Conservation (phyloP, 2,113 vertebrate species). For the Miniopterus natalensis region DNA sequence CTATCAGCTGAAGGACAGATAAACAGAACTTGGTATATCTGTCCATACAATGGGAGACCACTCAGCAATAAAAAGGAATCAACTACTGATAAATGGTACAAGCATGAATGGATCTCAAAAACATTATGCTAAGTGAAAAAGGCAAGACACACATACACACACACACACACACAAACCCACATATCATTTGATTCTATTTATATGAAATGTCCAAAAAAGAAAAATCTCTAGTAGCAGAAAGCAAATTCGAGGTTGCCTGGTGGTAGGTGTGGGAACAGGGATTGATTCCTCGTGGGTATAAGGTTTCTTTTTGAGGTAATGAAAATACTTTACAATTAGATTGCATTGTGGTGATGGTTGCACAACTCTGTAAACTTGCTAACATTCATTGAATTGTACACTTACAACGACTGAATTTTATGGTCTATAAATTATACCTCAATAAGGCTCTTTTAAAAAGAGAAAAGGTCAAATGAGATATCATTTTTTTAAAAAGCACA, state of each 20-base stretch:
- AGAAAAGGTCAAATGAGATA: conserved; percentile 11
- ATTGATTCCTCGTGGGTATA: not conserved
- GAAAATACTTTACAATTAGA: conserved; percentile 52
- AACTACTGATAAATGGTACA: not conserved
- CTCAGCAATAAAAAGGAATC: not conserved
- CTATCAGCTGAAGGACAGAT: not conserved
- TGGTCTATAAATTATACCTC: conserved; percentile 14
- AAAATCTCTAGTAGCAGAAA: not conserved
- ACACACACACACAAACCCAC: not conserved
- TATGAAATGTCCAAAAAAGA: not conserved
- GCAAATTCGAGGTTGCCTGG: not conserved
- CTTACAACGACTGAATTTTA: not conserved
- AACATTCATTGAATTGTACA: not conserved
- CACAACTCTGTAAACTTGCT: not conserved
- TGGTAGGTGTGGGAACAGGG: not conserved
- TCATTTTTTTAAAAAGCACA: not conserved
- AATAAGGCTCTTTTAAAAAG: conserved; percentile 29
- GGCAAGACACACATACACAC: not conserved
- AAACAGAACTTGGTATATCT: not conserved
- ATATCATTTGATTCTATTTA: not conserved
- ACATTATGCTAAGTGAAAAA: not conserved
- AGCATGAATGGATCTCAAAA: not conserved
- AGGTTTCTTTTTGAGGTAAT: conserved; percentile 3
- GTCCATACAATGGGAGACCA: not conserved
- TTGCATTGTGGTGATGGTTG: not conserved